A percentile compares a stretch with the other conserved stretches of the same genome.
phyloP scores from a whole-genome alignment of 2,797 vertebrate genomes.

The Pitangus sulphuratus region DNA sequence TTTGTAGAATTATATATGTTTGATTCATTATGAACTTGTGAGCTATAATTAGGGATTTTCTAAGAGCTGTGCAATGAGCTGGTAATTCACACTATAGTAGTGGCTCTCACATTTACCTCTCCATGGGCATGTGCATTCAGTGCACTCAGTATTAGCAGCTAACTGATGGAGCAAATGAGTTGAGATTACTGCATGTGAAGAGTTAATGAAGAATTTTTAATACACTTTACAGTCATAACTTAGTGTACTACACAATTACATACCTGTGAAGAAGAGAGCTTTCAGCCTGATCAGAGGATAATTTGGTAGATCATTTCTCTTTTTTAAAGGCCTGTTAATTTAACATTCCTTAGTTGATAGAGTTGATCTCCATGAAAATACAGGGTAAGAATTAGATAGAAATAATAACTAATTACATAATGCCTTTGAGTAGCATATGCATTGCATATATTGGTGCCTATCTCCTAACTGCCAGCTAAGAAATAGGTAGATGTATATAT shows the following conservation, averaged over 20 bases:
- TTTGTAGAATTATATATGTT: background rate
- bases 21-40: background rate
- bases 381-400: background rate
- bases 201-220: constrained; percentile 4
- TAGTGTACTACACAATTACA: background rate
- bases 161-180: background rate
- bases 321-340: background rate
- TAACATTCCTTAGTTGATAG: background rate
- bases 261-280: background rate
- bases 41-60: background rate
- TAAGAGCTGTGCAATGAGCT: background rate
- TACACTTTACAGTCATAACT: background rate
- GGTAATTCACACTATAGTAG: background rate
- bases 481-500: background rate
- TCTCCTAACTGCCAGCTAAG: background rate
- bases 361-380: background rate
- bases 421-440: background rate
- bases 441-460: background rate
- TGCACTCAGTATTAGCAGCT: background rate
- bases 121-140: background rate
- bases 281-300: background rate
- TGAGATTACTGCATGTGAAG: background rate
- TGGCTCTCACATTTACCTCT: background rate
- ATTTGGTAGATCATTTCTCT: background rate
- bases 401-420: background rate